phyloP scores from a whole-genome alignment of 2,797 vertebrate species.

The Oceanodroma leucorhoa region DNA sequence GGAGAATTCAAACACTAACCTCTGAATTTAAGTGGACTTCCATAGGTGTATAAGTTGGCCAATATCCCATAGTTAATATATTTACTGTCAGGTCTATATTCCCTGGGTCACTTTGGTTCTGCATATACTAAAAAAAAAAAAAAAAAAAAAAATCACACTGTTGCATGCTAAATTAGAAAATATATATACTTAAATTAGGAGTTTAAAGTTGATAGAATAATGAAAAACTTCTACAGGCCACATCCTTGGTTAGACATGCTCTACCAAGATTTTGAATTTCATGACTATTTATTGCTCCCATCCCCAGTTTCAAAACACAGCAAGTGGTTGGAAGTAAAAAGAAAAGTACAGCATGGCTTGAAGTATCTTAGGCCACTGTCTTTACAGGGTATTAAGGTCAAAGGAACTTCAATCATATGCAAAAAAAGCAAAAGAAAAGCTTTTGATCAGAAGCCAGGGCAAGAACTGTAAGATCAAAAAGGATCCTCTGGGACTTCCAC shows the following conservation, averaged over 20 bases:
- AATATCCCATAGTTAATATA: constrained; percentile 84
- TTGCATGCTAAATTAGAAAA: neutral
- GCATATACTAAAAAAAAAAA: constrained; percentile 72
- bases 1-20: constrained; percentile 60
- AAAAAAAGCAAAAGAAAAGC: neutral
- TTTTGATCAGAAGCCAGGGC: neutral
- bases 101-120: constrained; percentile 80
- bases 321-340: neutral
- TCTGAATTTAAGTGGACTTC: constrained; percentile 81
- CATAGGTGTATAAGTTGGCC: constrained; percentile 83
- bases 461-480: neutral
- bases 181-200: neutral
- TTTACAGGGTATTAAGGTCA: neutral
- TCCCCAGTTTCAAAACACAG: neutral
- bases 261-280: neutral
- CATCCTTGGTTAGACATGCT: neutral
- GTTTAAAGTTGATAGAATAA: neutral
- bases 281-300: neutral
- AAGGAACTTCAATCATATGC: neutral
- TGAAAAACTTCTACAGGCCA: neutral
- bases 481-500: neutral
- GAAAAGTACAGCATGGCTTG: neutral
- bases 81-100: constrained; percentile 83
- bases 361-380: neutral
- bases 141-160: too few species aligned